A percentile compares a stretch with the other conserved stretches of the same genome.
Conservation (phyloP, 2,113 vertebrate genomes). For the Bambusicola thoracicus region DNA sequence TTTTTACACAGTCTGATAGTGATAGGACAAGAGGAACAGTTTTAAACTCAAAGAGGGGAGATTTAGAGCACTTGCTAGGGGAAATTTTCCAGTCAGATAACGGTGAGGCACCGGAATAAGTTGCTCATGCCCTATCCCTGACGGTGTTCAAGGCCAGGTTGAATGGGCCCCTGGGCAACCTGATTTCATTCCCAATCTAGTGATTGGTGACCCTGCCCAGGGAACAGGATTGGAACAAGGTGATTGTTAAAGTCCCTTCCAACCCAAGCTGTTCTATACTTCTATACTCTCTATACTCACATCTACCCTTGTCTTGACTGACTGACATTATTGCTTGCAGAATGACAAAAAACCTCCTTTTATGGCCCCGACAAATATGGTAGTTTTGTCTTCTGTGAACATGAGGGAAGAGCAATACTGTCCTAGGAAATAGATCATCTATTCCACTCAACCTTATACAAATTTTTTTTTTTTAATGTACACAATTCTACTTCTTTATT, state of each 20-base stretch:
- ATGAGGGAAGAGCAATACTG: not conserved
- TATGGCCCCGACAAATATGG: rapidly evolving
- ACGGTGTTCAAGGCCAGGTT: not conserved
- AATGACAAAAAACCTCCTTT: rapidly evolving
- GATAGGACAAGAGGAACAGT: not conserved
- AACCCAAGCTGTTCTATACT: not conserved
- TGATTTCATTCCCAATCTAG: not conserved
- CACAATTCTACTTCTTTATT: not conserved
- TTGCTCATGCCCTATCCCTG: not conserved
- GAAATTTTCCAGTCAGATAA: not conserved
- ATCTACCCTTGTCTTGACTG: not conserved
- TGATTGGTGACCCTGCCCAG: not conserved
- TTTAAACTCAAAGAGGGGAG: not conserved
- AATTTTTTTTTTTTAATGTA: not conserved
- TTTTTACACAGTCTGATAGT: not conserved
- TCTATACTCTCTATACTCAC: not conserved
- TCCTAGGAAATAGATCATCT: not conserved
- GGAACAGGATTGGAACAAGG: not conserved
- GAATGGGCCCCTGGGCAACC: not conserved
- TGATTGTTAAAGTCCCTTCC: not conserved
- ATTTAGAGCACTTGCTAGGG: too few relatives aligned
- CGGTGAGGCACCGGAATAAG: not conserved
- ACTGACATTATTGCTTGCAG: rapidly evolving
- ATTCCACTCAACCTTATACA: not conserved
- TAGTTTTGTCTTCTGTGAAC: not conserved